Base-by-base conservation (phyloP, 2,888 invertebrate species). In the Zaprionus obscuricornis region DNA sequence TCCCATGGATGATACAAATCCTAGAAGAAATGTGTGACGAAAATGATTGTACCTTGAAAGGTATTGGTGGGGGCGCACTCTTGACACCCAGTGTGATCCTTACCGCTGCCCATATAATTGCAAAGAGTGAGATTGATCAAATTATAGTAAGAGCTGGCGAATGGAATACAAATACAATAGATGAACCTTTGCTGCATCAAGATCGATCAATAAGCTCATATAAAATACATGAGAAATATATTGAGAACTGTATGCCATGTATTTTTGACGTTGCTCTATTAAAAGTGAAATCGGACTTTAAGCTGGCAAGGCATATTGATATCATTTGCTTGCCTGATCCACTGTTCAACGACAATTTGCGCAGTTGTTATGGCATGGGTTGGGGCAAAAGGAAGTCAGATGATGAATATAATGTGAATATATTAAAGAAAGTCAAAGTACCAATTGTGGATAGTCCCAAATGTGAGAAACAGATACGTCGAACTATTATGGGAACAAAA, bases 51-150 rank as follows among this genome's bases (percentile, higher is more conserved):
- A 7, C 22, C 1, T 1, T 36, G 20, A 3, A 1, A 1, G 0
- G 2, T 0, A 20, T 37, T 11, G 68, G 88, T 16, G 89, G 87
- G 2, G 89, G 88, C 10, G 81, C 88, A 0, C 33, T 89, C 5
- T 71, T 89, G 16, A 77, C 87, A 8, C 76, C 87, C 0, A 63
- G 65, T 29, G 95, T 94, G 0, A 94, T 95, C 0, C 86, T 97
- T 1, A 96, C 96, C 0, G 95, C 95, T 0, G 96, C 95, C 0
- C 96, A 97, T 88, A 95, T 94, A 85, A 92, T 95, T 7, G 4
- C 42, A 0, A 63, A 66, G 0, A 69, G 2, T 14, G 7, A 6
- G 1, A 69, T 72, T 0, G 26, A 63, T 10, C 36, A 75, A 31
- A 72, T 92, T 1, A 66, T 82, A 17, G 90, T 94, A 3, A 91